Evolutionary conservation across 2,113 vertebrate genomes (phyloP), one percentile per base, ranked within the genome.

Genomic region (Atractosteus spatula): DNA sequence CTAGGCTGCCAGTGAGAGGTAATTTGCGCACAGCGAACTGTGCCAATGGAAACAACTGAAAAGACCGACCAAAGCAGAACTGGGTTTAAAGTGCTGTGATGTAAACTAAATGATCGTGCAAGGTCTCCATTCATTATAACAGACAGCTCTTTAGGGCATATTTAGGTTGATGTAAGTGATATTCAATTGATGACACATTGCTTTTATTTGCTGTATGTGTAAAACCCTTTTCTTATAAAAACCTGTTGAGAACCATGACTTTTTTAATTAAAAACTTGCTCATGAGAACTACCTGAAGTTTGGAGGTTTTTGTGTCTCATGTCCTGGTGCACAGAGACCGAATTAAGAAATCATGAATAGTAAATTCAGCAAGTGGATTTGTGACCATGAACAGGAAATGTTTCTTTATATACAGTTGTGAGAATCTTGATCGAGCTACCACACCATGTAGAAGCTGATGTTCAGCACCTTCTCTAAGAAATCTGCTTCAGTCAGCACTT

Each of bases 1-100:
- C 75, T 67, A 82, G 77, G 70, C 77, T 76, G 73, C 74, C 80
- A 76, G 70, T 79, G 78, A 82, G 76, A 79, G 78, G 72, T 70
- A 75, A 79, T 72, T 81, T 76, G 78, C 78, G 72, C 79, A 73
- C 69, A 71, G 63, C 68, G 56, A 77, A 41, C 66, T 61, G 70
- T 80, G 81, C 83, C 83, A 85, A 77, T 79, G 76, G 75, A 81
- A 85, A 82, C 79, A 81, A 41, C 56, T 72, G 74, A 68, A 64
- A 73, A 81, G 73, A 79, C 76, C 77, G 73, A 79, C 76, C 77
- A 76, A 77, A 78, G 75, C 65, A 61, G 71, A 62, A 68, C 74
- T 66, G 68, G 71, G 75, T 71, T 73, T 81, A 70, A 80, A 77
- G 65, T 73, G 75, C 75, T 55, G 47, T 51, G 66, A 65, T 62